Evolutionary conservation across 2,113 vertebrate genomes (phyloP), one percentile per base, ranked within the genome.

Genomic region (Psilopsiagon aurifrons): DNA sequence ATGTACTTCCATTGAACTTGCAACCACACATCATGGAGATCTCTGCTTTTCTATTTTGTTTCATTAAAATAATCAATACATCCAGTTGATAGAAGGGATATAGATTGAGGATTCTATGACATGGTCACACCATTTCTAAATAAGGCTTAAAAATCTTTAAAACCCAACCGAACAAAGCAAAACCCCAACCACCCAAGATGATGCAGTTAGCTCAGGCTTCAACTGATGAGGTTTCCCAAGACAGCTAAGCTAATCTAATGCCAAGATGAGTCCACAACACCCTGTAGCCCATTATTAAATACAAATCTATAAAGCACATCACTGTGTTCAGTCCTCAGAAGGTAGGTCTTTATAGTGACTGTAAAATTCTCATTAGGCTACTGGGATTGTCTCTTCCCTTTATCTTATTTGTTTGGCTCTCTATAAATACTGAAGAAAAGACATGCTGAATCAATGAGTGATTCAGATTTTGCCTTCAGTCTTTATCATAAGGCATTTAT

Each of bases 391-490:
- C 88, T 96, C 68, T 93, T 92, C 85, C 91, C 90, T 96, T 95
- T 94, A 87, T 91, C 84, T 89, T 91, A 96, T 95, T 96, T 95
- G 88, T 95, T 95, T 95, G 96, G 41, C 71, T 82, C 55, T 91
- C 76, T 84, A 91, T 95, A 97, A 97, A 96, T 85, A 87, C 70
- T 77, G 77, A 85, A 92, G 84, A 93, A 80, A 96, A 92, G 86
- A 95, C 62, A 87, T 64, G 57, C 46, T 90, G 88, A 96, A 97
- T 92, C 93, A 91, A 96, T 91, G 91, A 94, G 27, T 39, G 37
- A 95, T 96, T 97, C 97, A 88, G 91, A 93, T 95, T 97, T 97
- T 87, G 93, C 85, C 94, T 90, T 96, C 84, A 90, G 94, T 94
- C 75, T 96, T 91, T 95, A 97, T 95, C 63, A 95, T 81, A 49